Evolutionary conservation across 2,797 vertebrate species (phyloP).

Genomic region (Epinephelus coioides): DNA sequence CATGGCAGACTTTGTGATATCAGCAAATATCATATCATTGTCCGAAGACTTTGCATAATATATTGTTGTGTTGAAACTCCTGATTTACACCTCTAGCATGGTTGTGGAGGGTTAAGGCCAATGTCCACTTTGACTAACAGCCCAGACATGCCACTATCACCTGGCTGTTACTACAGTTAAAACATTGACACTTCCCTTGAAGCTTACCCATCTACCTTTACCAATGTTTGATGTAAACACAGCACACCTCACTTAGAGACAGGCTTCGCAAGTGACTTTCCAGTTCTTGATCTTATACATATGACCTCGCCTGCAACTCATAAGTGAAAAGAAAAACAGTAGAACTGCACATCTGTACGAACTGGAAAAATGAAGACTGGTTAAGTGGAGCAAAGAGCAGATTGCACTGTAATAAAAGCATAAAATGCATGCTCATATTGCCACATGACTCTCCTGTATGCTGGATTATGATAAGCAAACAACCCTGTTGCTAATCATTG

Average conservation of each 20-base stretch:
- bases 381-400: conserved; percentile 30
- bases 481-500: conserved; percentile 78
- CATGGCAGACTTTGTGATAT: too few relatives aligned
- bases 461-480: conserved; percentile 63
- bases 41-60: too few relatives aligned
- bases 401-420: conserved; percentile 60
- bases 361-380: neutral
- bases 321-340: neutral
- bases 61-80: too few relatives aligned
- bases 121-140: conserved; percentile 37
- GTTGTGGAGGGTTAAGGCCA: conserved; percentile 36
- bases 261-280: neutral
- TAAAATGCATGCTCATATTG: conserved; percentile 45
- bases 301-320: neutral
- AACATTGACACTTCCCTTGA: conserved; percentile 20
- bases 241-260: neutral
- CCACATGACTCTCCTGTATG: conserved; percentile 43
- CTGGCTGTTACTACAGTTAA: conserved; percentile 24
- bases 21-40: too few relatives aligned
- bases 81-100: too few relatives aligned
- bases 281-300: neutral
- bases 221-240: conserved; percentile 7
- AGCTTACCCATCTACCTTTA: conserved; percentile 6
- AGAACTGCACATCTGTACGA: neutral
- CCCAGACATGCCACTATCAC: conserved; percentile 14